Percentiles rank a stretch among this genome's conserved stretches.
phyloP scores from a whole-genome alignment of 2,113 vertebrate genomes.

The Vidua macroura region DNA sequence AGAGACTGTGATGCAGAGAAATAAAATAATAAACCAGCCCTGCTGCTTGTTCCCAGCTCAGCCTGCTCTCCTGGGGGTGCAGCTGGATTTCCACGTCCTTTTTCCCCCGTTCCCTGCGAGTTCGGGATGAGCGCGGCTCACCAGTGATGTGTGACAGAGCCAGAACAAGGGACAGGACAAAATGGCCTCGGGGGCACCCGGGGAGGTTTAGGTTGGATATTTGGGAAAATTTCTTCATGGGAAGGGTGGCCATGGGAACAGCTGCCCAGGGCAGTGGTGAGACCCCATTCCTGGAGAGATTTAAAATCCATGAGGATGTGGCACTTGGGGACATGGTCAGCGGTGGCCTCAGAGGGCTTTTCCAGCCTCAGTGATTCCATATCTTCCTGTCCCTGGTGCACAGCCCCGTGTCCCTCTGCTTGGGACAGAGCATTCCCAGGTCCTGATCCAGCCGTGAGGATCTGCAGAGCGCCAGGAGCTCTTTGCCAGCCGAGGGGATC shows the following conservation, averaged over 20 bases:
- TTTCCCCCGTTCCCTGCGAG: fast-evolving
- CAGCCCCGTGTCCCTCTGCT: fast-evolving
- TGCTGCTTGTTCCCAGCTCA: background rate
- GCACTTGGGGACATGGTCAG: background rate
- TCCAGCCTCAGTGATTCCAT: background rate
- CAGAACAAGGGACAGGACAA: background rate
- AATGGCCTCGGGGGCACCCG: background rate
- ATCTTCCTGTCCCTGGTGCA: fast-evolving
- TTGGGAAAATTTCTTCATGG: background rate
- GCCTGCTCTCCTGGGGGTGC: background rate
- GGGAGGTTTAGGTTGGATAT: background rate
- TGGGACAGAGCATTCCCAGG: background rate
- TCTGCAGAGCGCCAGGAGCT: fast-evolving
- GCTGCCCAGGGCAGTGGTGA: background rate
- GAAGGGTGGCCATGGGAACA: background rate
- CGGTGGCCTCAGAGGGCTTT: background rate
- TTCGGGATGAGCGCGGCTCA: fast-evolving
- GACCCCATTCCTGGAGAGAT: background rate
- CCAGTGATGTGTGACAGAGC: background rate
- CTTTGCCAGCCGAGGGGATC: background rate
- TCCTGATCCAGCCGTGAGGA: fast-evolving
- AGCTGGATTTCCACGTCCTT: background rate
- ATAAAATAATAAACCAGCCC: background rate
- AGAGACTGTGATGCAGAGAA: background rate
- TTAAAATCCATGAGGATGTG: background rate